A percentile compares a stretch with the other conserved stretches of the same genome.
phyloP scores from a whole-genome alignment of 1,140 invertebrate genomes.

The Lordiphosa stackelbergi region DNA sequence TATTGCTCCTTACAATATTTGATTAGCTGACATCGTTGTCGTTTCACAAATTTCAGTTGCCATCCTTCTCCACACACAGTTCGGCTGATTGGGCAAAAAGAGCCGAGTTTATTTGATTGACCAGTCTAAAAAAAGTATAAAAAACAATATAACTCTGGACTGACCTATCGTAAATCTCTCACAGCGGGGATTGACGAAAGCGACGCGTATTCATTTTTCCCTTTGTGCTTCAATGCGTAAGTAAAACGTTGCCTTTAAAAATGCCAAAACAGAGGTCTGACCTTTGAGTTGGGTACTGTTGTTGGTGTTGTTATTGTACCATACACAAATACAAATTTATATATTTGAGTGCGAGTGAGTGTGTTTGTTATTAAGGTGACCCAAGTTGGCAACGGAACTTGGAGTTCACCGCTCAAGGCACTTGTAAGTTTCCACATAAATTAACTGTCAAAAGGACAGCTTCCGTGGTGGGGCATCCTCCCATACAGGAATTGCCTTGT shows the following conservation, averaged over 20 bases:
- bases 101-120: slow-evolving; percentile 21
- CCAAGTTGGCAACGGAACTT: slow-evolving; percentile 35
- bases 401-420: slow-evolving; percentile 56
- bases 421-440: slow-evolving; percentile 73
- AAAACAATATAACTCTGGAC: slow-evolving; percentile 63
- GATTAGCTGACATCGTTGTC: slow-evolving; percentile 50
- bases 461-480: slow-evolving; percentile 17
- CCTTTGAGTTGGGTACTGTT: slow-evolving; percentile 48
- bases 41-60: slow-evolving; percentile 37
- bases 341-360: slow-evolving; percentile 8
- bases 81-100: slow-evolving; percentile 8
- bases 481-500: slow-evolving; percentile 54
- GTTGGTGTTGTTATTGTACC: slow-evolving; percentile 32
- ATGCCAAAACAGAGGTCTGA: slow-evolving; percentile 56
- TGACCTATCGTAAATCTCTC: slow-evolving; percentile 71
- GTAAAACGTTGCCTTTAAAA: slow-evolving; percentile 38
- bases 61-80: slow-evolving; percentile 2
- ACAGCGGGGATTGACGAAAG: slow-evolving; percentile 27
- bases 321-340: not conserved
- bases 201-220: slow-evolving; percentile 45
- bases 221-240: slow-evolving; percentile 22
- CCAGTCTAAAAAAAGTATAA: slow-evolving; percentile 8
- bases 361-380: slow-evolving; percentile 35
- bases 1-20: slow-evolving; percentile 44
- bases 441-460: slow-evolving; percentile 68